Evolutionary conservation across 1,140 invertebrate species (phyloP), one percentile per base, ranked within the genome.

Genomic region (Heliconius congener): DNA sequence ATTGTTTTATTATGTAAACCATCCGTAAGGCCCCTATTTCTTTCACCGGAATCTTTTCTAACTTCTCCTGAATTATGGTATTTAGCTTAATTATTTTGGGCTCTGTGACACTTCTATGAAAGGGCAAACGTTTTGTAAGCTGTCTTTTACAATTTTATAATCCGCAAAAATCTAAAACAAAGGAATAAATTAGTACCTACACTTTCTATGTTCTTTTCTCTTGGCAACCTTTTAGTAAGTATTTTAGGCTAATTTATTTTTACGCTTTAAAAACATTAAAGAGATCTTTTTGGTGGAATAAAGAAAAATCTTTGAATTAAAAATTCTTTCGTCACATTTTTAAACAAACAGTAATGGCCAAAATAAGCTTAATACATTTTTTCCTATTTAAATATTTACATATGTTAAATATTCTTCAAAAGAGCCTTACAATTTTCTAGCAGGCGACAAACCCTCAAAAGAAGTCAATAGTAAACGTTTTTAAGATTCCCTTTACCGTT

Each of bases 1-100:
- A 88, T 91, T 92, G 90, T 92, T 89, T 87, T 90, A 91, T 91
- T 88, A 88, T 90, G 87, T 91, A 87, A 90, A 89, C 87, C 83
- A 72, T 78, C 82, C 81, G 75, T 85, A 84, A 87, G 79, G 85
- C 84, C 84, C 85, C 78, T 87, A 84, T 87, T 87, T 85, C 86
- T 87, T 88, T 85, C 82, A 78, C 71, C 76, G 84, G 83, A 87
- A 87, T 87, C 87, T 90, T 91, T 91, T 88, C 86, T 85, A 91
- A 87, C 83, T 91, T 87, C 76, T 79, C 82, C 83, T 89, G 86
- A 90, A 89, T 91, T 91, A 90, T 87, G 84, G 70, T 83, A 82
- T 88, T 87, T 85, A 84, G 78, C 80, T 85, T 87, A 88, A 91
- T 90, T 90, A 72, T 66, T 80, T 80, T 75, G 74, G 76, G 76